Evolutionary conservation across 2,888 invertebrate genomes (phyloP), one percentile per base, ranked within the genome.

Genomic region (Drosophila macrospina): DNA sequence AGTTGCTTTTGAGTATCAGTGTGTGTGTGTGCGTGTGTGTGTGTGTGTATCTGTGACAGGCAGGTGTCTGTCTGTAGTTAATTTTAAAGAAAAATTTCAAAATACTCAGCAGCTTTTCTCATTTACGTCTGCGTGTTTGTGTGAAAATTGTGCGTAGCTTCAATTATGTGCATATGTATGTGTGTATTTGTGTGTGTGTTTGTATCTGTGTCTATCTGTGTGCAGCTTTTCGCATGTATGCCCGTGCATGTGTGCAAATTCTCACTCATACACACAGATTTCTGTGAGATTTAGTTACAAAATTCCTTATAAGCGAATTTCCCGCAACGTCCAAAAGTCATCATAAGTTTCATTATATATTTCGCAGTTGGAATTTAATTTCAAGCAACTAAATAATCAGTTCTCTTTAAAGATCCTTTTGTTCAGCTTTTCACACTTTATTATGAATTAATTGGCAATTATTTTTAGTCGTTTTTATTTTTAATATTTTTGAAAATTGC

Each of bases 221-320:
- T 20, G 20, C 20, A 20, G 20, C 20, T 20, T 20, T 20, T 20
- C 20, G 20, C 20, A 20, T 20, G 20, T 20, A 20, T 20, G 20
- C 3, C 20, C 3, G 60, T 64, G 39, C 44, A 37, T 61, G 65
- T 70, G 68, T 70, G 85, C 85, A 69, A 83, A 71, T 57, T 71
- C 68, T 64, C 62, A 67, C 67, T 60, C 45, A 69, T 54, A 69
- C 65, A 72, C 70, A 63, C 69, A 74, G 69, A 63, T 20, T 75
- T 73, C 59, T 63, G 76, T 74, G 81, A 85, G 88, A 91, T 91
- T 92, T 86, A 82, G 90, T 92, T 92, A 92, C 92, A 91, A 86
- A 91, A 91, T 90, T 88, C 92, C 92, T 91, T 92, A 91, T 92
- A 91, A 90, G 92, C 81, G 76, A 68, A 75, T 77, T 78, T 78